Evolutionary conservation across 2,113 vertebrate genomes (phyloP).

Genomic region (Cebus imitator): DNA sequence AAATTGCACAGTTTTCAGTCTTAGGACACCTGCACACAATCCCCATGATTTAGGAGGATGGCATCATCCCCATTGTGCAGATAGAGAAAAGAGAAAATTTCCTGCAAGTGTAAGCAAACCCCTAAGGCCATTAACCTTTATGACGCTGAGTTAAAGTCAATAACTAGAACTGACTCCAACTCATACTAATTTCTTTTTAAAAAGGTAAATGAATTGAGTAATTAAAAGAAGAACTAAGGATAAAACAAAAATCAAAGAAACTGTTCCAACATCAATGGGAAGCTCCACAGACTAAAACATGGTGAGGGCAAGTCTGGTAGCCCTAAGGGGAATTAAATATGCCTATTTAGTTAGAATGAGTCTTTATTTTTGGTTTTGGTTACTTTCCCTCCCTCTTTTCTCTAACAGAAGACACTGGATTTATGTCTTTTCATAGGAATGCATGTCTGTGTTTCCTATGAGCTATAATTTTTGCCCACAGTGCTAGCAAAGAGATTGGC

Average conservation of each 20-base stretch:
- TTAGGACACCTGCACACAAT: not conserved
- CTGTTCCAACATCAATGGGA: not conserved
- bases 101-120: not conserved
- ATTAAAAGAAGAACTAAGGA: not conserved
- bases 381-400: not conserved
- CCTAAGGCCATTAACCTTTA: not conserved
- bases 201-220: not conserved
- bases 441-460: not conserved
- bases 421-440: not conserved
- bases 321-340: not conserved
- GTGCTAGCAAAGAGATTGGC: not conserved
- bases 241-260: conserved; percentile 9
- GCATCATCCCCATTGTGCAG: not conserved
- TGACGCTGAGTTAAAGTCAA: not conserved
- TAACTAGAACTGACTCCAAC: not conserved
- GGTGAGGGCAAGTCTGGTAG: not conserved
- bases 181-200: not conserved
- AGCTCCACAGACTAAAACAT: not conserved
- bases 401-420: not conserved
- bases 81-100: not conserved
- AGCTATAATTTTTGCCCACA: not conserved
- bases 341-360: not conserved
- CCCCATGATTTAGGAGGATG: not conserved
- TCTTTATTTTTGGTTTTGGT: not conserved
- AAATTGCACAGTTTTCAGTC: not conserved